A percentile compares a stretch with the other conserved stretches of the same genome.
Conservation (phyloP, 2,888 invertebrate species). For the Steromphala cineraria region DNA sequence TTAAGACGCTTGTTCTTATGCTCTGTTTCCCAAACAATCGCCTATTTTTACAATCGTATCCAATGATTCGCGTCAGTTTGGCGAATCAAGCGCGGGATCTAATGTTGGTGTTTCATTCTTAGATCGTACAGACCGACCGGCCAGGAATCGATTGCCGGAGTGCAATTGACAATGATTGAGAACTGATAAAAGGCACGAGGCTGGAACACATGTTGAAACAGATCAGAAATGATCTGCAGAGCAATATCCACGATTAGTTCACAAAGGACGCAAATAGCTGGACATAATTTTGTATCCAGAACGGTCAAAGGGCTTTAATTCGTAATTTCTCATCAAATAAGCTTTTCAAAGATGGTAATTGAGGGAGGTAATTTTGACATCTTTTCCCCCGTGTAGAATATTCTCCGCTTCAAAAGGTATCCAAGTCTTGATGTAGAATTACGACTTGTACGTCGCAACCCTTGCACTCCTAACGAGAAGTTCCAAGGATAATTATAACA, state of each 20-base stretch:
- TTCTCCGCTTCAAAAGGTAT: too few species aligned
- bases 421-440: too few species aligned
- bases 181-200: constrained; percentile 16
- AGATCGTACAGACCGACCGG: neutral
- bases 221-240: constrained; percentile 6
- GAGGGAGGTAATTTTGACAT: neutral
- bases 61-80: constrained; percentile 7
- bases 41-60: neutral
- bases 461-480: too few species aligned
- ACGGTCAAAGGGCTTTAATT: constrained; percentile 13
- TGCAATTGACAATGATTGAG: constrained; percentile 20
- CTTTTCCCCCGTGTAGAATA: too few species aligned
- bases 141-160: neutral
- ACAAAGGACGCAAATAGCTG: neutral
- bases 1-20: constrained; percentile 10
- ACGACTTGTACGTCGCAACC: too few species aligned
- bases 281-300: too few species aligned
- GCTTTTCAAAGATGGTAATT: neutral
- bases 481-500: too few species aligned
- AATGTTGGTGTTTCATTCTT: constrained; percentile 12
- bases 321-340: constrained; percentile 13
- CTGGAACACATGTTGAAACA: constrained; percentile 14
- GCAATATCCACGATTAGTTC: neutral
- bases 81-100: neutral
- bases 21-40: neutral